phyloP scores from a whole-genome alignment of 2,888 invertebrate genomes.

The Tipula confusa region DNA sequence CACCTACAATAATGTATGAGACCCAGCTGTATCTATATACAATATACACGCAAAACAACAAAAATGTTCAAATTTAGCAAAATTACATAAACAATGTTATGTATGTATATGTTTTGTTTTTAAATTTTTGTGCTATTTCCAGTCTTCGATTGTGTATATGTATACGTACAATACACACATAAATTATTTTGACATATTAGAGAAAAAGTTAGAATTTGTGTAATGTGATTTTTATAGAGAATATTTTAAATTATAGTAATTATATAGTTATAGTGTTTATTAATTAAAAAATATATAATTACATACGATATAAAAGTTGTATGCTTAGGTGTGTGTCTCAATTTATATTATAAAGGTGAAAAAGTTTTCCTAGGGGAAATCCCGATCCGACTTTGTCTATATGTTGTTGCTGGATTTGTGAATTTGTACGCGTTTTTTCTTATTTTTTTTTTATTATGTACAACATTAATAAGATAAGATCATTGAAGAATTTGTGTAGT shows the following conservation, averaged over 20 bases:
- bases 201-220: background rate
- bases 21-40: background rate
- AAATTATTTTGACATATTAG: background rate
- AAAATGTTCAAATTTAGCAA: background rate
- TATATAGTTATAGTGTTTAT: background rate
- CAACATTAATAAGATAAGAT: conserved; percentile 20
- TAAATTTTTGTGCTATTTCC: background rate
- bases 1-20: background rate
- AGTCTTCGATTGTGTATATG: background rate
- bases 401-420: background rate
- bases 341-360: background rate
- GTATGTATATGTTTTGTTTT: background rate
- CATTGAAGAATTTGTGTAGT: background rate
- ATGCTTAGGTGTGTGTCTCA: background rate
- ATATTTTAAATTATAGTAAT: background rate
- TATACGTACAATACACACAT: background rate
- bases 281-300: background rate
- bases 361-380: background rate
- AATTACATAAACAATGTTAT: background rate
- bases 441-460: background rate
- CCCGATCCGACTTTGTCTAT: background rate
- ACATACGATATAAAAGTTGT: background rate
- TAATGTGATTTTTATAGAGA: background rate
- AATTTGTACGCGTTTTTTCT: background rate
- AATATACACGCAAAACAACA: background rate